Percentiles rank a stretch among this genome's conserved stretches.
Conservation (phyloP, 2,888 invertebrate species). For the Timema podura region DNA sequence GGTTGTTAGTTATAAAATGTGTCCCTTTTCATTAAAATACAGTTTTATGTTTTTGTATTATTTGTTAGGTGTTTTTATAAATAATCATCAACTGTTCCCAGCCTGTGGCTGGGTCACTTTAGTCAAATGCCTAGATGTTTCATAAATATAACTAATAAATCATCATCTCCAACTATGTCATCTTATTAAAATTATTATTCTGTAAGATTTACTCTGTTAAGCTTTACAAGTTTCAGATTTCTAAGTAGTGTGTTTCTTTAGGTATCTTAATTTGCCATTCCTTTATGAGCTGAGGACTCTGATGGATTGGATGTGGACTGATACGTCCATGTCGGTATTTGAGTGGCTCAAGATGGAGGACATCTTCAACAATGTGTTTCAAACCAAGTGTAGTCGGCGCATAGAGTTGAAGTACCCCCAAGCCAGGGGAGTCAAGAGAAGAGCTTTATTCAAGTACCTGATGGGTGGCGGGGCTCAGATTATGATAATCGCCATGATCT, state of each 20-base stretch:
- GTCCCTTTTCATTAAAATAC: too few species aligned
- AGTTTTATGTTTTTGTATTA: too few species aligned
- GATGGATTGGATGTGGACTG: conserved; percentile 99
- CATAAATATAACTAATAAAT: too few species aligned
- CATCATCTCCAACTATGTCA: too few species aligned
- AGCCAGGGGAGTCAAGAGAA: conserved; percentile 81
- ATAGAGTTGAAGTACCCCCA: conserved; percentile 88
- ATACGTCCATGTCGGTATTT: conserved; percentile 95
- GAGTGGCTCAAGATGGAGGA: conserved; percentile 99
- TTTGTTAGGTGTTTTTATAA: too few species aligned
- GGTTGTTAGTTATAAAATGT: too few species aligned
- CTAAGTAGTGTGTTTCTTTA: conserved; percentile 38
- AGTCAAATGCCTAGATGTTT: too few species aligned
- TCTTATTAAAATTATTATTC: too few species aligned
- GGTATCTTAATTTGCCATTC: conserved; percentile 94
- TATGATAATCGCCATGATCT: conserved; percentile 87
- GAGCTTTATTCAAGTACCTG: conserved; percentile 76
- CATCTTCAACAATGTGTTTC: conserved; percentile 93
- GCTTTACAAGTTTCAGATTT: too few species aligned
- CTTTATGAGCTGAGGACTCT: conserved; percentile 93
- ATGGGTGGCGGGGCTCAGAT: conserved; percentile 87
- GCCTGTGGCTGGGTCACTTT: too few species aligned
- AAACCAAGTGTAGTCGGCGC: conserved; percentile 86
- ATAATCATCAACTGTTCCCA: too few species aligned
- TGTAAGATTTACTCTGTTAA: too few species aligned